phyloP scores from a whole-genome alignment of 2,113 vertebrate species.

The Rafetus swinhoei region DNA sequence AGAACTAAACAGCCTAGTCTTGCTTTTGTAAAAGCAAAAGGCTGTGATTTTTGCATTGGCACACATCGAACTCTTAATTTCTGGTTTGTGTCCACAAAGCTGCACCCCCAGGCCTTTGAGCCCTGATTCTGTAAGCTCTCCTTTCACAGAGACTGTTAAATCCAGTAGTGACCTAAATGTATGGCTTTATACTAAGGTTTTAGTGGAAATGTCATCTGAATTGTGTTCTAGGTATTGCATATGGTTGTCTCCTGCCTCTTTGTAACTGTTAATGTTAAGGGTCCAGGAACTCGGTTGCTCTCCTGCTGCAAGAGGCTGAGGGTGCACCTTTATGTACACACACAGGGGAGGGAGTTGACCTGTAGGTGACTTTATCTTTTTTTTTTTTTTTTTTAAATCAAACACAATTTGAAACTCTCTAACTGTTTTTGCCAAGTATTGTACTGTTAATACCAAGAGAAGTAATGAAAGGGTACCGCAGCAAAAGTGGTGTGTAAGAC shows the following conservation, averaged over 20 bases:
- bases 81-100: slow-evolving; percentile 75
- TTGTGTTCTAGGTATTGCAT: slow-evolving; percentile 76
- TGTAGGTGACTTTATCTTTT: neutral
- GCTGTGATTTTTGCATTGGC: slow-evolving; percentile 1
- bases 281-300: slow-evolving; percentile 51
- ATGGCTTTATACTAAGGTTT: slow-evolving; percentile 74
- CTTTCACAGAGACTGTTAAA: slow-evolving; percentile 75
- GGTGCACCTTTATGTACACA: slow-evolving; percentile 80
- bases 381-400: neutral
- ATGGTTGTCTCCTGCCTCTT: slow-evolving; percentile 68
- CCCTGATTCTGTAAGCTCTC: slow-evolving; percentile 77
- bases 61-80: neutral
- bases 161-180: slow-evolving; percentile 73
- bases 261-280: slow-evolving; percentile 75
- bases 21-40: slow-evolving; percentile 21
- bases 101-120: slow-evolving; percentile 77
- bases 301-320: slow-evolving; percentile 72
- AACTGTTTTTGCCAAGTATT: slow-evolving; percentile 77
- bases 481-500: slow-evolving; percentile 75
- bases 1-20: neutral
- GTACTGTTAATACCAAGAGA: slow-evolving; percentile 80
- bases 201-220: slow-evolving; percentile 71
- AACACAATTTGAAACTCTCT: fast-evolving
- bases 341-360: slow-evolving; percentile 65
- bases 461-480: slow-evolving; percentile 67